A percentile compares a stretch with the other conserved stretches of the same genome.
Evolutionary conservation across 2,888 invertebrate species (phyloP).

Genomic region (Neoscelio sp.): DNA sequence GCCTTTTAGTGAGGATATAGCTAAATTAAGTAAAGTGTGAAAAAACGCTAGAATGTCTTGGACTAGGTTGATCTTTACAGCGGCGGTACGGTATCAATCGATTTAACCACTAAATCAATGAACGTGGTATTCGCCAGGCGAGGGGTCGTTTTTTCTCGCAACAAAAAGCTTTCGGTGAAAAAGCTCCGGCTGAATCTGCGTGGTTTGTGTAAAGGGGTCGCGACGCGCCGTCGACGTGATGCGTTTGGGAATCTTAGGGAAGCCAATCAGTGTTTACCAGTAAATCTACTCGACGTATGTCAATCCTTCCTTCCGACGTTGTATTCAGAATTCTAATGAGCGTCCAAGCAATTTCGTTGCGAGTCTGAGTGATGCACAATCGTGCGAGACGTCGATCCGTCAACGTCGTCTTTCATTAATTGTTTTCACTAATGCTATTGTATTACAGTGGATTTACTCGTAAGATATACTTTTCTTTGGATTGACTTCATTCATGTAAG

Average conservation of each 20-base stretch:
- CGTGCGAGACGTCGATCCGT: not conserved
- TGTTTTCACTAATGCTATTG: too few relatives aligned
- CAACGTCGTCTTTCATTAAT: too few relatives aligned
- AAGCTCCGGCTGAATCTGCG: slow-evolving; percentile 16
- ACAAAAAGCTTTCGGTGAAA: slow-evolving; percentile 1
- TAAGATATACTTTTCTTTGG: too few relatives aligned
- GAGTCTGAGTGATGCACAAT: slow-evolving; percentile 7
- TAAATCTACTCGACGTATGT: slow-evolving; percentile 30
- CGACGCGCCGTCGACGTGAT: slow-evolving; percentile 19
- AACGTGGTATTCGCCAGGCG: slow-evolving; percentile 3
- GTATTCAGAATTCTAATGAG: slow-evolving; percentile 43
- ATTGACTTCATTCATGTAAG: too few relatives aligned
- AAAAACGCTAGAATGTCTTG: not conserved
- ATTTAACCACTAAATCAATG: slow-evolving; percentile 19
- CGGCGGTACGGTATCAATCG: slow-evolving; percentile 1
- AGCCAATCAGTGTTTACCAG: slow-evolving; percentile 47
- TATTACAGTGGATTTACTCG: too few relatives aligned
- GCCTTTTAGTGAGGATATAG: not conserved
- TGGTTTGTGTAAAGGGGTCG: slow-evolving; percentile 10
- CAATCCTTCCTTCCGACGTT: slow-evolving; percentile 25
- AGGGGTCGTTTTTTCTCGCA: slow-evolving; percentile 3
- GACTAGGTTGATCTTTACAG: too few relatives aligned
- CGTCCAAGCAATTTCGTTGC: slow-evolving; percentile 32
- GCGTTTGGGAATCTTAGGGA: slow-evolving; percentile 26
- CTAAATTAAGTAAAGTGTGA: not conserved